Percentiles rank a stretch among this genome's conserved stretches.
Evolutionary conservation across 2,113 vertebrate species (phyloP).

Genomic region (Notothenia rossii): DNA sequence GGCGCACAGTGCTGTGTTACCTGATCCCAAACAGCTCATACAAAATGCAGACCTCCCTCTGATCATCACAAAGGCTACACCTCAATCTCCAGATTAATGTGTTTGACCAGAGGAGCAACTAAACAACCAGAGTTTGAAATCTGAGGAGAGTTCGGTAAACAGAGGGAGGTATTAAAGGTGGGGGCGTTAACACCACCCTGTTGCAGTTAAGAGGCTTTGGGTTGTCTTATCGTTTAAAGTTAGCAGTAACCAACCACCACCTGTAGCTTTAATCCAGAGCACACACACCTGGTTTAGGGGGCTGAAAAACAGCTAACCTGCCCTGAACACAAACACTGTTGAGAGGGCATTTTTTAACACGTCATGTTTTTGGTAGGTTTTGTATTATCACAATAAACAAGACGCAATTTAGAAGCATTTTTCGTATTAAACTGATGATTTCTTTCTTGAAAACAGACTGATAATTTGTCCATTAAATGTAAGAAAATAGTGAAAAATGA

Average conservation of each 20-base stretch:
- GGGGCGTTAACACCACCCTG: not conserved
- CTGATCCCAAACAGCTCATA: not conserved
- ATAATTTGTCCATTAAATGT: not conserved
- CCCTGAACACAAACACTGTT: not conserved
- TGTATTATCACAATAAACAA: not conserved
- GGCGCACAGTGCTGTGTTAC: not conserved
- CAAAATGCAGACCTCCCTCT: not conserved
- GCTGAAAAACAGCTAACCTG: not conserved
- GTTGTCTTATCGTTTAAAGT: not conserved
- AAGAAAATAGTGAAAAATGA: not conserved
- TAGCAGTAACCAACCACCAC: not conserved
- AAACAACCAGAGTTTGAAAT: not conserved
- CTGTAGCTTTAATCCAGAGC: not conserved
- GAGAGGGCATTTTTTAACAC: not conserved
- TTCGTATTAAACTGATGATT: not conserved
- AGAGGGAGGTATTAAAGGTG: not conserved
- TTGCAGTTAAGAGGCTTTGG: slow-evolving; percentile 3
- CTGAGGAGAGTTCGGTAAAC: not conserved
- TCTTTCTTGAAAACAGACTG: not conserved
- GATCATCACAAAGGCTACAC: not conserved
- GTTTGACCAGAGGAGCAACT: not conserved
- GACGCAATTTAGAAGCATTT: not conserved
- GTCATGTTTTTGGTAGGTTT: too few species aligned
- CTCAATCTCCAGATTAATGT: not conserved
- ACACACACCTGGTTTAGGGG: not conserved